A percentile compares a stretch with the other conserved stretches of the same genome.
phyloP scores from a whole-genome alignment of 1,140 invertebrate genomes.

The Temnothorax curvispinosus region DNA sequence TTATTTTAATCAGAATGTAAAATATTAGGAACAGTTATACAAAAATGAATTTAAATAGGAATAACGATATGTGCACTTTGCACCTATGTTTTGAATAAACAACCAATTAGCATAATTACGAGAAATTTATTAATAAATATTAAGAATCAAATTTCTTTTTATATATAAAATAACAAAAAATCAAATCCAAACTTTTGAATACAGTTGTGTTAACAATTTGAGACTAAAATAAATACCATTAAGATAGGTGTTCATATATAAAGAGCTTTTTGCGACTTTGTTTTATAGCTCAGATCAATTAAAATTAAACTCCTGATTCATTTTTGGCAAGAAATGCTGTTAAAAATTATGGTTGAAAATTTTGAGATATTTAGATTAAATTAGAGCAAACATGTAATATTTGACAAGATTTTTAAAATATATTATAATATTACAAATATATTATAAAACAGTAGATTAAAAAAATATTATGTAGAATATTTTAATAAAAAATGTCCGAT shows the following conservation, averaged over 20 bases:
- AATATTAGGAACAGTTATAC: background rate
- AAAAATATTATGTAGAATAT: background rate
- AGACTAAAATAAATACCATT: background rate
- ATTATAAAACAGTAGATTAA: background rate
- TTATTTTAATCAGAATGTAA: background rate
- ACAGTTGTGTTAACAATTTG: background rate
- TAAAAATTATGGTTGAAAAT: background rate
- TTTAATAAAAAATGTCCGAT: background rate
- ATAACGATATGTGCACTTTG: background rate
- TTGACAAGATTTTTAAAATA: background rate
- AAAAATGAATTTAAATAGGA: background rate
- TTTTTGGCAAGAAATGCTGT: background rate
- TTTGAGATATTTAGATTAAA: background rate
- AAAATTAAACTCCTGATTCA: background rate
- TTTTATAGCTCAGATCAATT: background rate
- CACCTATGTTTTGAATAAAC: background rate
- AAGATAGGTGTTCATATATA: background rate
- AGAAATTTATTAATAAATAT: background rate
- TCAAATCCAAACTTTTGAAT: background rate
- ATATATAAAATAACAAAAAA: background rate
- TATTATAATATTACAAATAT: background rate
- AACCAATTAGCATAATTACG: background rate
- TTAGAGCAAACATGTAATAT: background rate
- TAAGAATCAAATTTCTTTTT: background rate
- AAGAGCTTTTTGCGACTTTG: background rate